Base-by-base conservation (phyloP, 2,888 invertebrate genomes). In the Allolobophora icterica region DNA sequence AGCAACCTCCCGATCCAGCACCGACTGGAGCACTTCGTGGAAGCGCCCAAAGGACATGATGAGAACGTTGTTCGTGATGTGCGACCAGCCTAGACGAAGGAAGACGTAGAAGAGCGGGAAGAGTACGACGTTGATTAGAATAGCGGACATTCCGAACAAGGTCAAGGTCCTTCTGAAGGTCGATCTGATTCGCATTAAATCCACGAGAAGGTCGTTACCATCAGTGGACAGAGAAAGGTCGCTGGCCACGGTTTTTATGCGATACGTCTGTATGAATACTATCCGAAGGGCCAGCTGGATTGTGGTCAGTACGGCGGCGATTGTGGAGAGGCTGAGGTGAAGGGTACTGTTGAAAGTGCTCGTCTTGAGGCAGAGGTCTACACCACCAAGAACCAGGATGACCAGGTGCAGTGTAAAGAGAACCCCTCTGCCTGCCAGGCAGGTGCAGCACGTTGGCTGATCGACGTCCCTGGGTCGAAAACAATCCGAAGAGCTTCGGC, bases 61-160 rank as follows among this genome's bases (percentile, higher is more conserved):
- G 33, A 84, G 35, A 21, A 84, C 84, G 34, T 84, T 84, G 84
- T 84, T 84, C 8, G 84, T 84, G 84, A 84, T 17, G 84, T 84
- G 84, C 4, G 84, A 84, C 84, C 84, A 84, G 19, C 84, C 84
- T 33, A 84, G 84, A 84, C 34, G 84, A 84, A 84, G 34, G 84
- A 84, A 84, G 34, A 84, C 34, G 21, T 84, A 35, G 84, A 84
- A 84, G 34, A 84, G 84, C 3, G 84, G 84, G 21, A 84, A 84
- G n/a, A 84, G 84, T 34, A 84, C 19, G 11, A 84, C 84, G 84
- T 84, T 84, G 84, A 84, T 21, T 19, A 84, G 84, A 35, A 84
- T n/a, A 15, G 35, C 34, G 19, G 33, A 34, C 84, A 84, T 33
- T 35, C 84, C 84, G 34, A 84, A 5, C 17, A 84, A 2, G 19